Evolutionary conservation across 1,140 invertebrate species (phyloP).

Genomic region (Agrypnia vestita): DNA sequence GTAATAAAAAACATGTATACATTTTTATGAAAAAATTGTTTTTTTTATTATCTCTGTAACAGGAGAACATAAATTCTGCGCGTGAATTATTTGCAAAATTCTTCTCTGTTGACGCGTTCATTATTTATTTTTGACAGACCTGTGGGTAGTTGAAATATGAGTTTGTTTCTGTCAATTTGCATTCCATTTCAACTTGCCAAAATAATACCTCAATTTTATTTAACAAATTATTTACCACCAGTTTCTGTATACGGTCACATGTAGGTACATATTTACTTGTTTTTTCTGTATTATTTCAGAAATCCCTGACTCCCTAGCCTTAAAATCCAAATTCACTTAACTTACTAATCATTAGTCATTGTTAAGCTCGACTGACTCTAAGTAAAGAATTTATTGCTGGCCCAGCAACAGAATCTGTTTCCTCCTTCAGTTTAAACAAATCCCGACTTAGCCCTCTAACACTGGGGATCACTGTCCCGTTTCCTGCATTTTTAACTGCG

Average conservation of each 20-base stretch:
- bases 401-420: conserved; percentile 4
- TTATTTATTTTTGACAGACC: conserved; percentile 40
- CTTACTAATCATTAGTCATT: too few relatives aligned
- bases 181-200: conserved; percentile 43
- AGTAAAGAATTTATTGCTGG: background rate
- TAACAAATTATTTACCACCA: background rate
- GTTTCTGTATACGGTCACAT: too few relatives aligned
- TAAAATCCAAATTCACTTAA: too few relatives aligned
- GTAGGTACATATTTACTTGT: too few relatives aligned
- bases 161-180: conserved; percentile 55
- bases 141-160: conserved; percentile 36
- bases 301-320: too few relatives aligned
- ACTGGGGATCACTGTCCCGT: conserved; percentile 21
- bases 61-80: conserved; percentile 20
- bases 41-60: background rate
- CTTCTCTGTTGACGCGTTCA: conserved; percentile 34
- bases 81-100: conserved; percentile 19
- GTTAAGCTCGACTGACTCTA: too few relatives aligned
- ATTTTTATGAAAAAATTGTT: too few relatives aligned
- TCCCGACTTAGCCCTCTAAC: conserved; percentile 25
- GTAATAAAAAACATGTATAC: too few relatives aligned
- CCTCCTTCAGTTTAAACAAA: conserved; percentile 16
- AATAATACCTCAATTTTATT: conserved; percentile 19
- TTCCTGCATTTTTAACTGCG: conserved; percentile 45
- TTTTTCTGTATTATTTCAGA: too few relatives aligned